Evolutionary conservation across 2,113 vertebrate genomes (phyloP).

Genomic region (Cyanoramphus novaezelandiae): DNA sequence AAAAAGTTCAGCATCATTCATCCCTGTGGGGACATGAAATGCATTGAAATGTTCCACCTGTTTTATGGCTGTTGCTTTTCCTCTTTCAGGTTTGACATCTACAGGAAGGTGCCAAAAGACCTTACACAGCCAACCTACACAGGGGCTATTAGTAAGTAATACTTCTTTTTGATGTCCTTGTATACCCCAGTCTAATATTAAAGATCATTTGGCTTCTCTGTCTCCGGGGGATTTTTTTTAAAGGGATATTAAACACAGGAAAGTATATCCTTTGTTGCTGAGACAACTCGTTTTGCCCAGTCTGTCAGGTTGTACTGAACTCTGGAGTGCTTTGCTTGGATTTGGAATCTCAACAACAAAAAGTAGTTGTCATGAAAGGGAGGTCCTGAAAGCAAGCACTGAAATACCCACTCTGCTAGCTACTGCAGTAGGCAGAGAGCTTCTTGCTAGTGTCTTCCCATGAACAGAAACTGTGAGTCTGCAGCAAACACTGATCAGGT

Average conservation of each 20-base stretch:
- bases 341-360: neutral
- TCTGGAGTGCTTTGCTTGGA: neutral
- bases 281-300: neutral
- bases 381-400: neutral
- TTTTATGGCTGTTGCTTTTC: constrained; percentile 56
- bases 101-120: constrained; percentile 99
- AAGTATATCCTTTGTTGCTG: neutral
- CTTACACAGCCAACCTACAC: constrained; percentile 98
- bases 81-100: constrained; percentile 94
- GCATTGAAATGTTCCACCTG: constrained; percentile 26
- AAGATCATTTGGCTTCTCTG: neutral
- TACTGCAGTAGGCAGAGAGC: neutral
- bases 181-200: constrained; percentile 28
- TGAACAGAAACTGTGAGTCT: neutral
- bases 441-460: neutral
- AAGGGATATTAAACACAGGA: neutral
- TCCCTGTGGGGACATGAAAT: neutral
- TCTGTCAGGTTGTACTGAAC: neutral
- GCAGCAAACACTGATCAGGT: neutral
- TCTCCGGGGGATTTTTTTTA: neutral
- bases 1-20: constrained; percentile 35
- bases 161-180: neutral
- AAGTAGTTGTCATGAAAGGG: neutral
- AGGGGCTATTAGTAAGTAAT: constrained; percentile 96
- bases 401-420: neutral